These are phyloP conservation scores for Apis laboriosa DNA, from an alignment of 1,140 invertebrate genomes.

Conservation along the genomic window DNA sequence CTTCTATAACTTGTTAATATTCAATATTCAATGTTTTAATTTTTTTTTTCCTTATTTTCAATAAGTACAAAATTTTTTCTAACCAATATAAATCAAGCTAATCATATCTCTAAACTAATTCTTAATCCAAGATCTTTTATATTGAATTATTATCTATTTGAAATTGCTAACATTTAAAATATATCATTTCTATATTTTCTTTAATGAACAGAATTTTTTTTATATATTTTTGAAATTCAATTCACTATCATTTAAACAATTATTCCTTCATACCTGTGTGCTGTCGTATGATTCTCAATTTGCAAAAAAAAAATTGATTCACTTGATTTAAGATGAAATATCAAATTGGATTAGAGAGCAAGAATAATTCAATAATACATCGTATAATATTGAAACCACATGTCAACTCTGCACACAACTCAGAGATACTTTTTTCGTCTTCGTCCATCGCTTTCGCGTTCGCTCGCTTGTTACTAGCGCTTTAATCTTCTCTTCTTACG, in stretches of 20 bases:
- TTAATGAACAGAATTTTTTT: too few relatives aligned
- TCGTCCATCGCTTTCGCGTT: constrained; percentile 10
- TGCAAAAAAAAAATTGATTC: too few relatives aligned
- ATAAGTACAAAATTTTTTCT: neutral
- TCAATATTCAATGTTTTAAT: neutral
- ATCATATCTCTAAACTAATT: too few relatives aligned
- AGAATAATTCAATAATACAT: neutral
- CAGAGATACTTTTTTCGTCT: constrained; percentile 8
- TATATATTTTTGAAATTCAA: neutral
- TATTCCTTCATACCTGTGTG: neutral
- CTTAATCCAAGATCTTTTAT: too few relatives aligned
- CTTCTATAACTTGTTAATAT: neutral
- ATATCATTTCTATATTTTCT: too few relatives aligned
- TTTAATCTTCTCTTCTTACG: constrained; percentile 43
- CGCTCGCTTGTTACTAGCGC: constrained; percentile 14
- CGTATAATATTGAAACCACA: neutral
- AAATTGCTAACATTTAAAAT: too few relatives aligned
- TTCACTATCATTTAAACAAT: neutral
- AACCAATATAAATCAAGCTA: neutral
- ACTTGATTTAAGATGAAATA: too few relatives aligned
- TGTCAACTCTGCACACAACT: neutral
- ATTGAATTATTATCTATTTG: too few relatives aligned
- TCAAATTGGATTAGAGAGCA: neutral
- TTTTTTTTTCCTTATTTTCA: neutral
- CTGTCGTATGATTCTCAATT: too few relatives aligned